Base-by-base conservation (phyloP, 2,113 vertebrate genomes). In the Passer montanus region DNA sequence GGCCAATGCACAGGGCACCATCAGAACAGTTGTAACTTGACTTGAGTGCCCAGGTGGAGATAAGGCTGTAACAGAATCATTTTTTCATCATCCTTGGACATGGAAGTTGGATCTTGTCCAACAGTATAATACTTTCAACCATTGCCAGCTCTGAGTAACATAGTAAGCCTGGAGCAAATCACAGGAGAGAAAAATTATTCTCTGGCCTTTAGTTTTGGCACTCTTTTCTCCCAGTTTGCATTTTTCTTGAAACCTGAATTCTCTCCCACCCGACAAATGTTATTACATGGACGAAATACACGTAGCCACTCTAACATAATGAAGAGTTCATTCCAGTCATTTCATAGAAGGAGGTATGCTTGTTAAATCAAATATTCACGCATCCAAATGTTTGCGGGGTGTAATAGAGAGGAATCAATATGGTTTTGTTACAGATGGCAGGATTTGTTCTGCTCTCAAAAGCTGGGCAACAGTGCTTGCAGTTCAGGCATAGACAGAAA, bases 1-100 rank as follows among this genome's bases (percentile, higher is more conserved):
- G 56, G 11, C 22, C 47, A 82, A 33, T 17, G 21, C 2, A 1
- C 1, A 0, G 33, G 27, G 31, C 24, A 49, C 24, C 4, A 1
- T 84, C n/a, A 66, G 41, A 90, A 12, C 4, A 66, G 59, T 14
- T 68, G 41, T 77, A 83, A 66, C 59, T 53, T 64, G 17, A 31
- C 26, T 50, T 31, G 17, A 75, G 41, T 28, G 37, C 44, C 63
- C 62, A 47, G 41, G 41, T 8, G 58, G 37, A 87, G 74, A 88
- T 66, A 88, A 86, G 24, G 41, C 37, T 85, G 59, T 35, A 73
- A 64, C 21, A 56, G 55, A 78, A 74, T 62, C 63, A 70, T 37
- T 26, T 72, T 70, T 39, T 46, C 78, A 91, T 62, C 39, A 16
- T 53, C 27, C 17, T 35, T 62, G 41, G 55, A 74, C 41, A 31